Base-by-base conservation (phyloP, 2,113 vertebrate species). In the Sardina pilchardus region DNA sequence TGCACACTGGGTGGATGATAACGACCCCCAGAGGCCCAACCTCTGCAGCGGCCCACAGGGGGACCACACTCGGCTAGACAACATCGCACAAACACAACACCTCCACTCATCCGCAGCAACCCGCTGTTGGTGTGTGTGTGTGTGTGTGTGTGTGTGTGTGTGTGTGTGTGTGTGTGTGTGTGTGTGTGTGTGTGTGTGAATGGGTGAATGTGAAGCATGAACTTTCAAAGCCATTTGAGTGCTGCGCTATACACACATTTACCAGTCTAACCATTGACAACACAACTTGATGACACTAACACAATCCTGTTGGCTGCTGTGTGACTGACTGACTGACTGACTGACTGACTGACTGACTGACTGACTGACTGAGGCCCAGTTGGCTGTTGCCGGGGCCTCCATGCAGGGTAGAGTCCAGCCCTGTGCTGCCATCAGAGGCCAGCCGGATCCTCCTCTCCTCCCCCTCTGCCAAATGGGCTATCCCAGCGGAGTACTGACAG, bases 1-100 rank as follows among this genome's bases (percentile, higher is more conserved):
- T 43, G 7, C 63, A 44, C 86, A 82, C 83, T 43, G 75, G 84
- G 63, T 26, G 19, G 4, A 2, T 44, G 50, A 82, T 48, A 83
- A 84, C 48, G 43, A 16, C 81, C 47, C 3, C 82, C 63, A 71
- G 43, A 19, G 43, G 26, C 67, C 16, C 36, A 45, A 16, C 30
- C 53, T 14, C 59, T 34, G 30, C 12, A 34, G 2, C 9, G 10
- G 26, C 63, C 30, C 63, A 14, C 50, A 24, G 71, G 71, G 71
- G 71, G 71, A 19, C 34, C 71, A 16, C 71, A 17, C 14, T 34
- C 19, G 71, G 71, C 14, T 14, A 36, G 34, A 36, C 71, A 78
- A 36, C 71, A 78, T 78, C 34, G 14, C 71, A 83, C 71, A 36
- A 85, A 42, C 14, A 48, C 17, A 39, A 19, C 34, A 48, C 45